Base-by-base conservation (phyloP, 2,113 vertebrate genomes). In the Actenoides hombroni region DNA sequence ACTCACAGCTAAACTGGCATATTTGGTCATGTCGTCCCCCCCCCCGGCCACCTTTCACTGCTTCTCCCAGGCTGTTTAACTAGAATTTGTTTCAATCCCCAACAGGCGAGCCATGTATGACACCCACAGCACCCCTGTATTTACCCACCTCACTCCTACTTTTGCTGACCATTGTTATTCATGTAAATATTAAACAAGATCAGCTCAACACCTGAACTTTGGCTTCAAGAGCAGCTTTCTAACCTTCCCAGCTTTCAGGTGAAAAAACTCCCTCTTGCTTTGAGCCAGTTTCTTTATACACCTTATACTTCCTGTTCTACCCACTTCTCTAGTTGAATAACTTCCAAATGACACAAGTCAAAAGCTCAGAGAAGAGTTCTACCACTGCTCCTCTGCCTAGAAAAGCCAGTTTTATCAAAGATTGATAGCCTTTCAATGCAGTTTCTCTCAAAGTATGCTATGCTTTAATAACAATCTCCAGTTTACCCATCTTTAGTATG, bases 101-200 rank as follows among this genome's bases (percentile, higher is more conserved):
- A 89, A n/a, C 12, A 68, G 10, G 13, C 59, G 20, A 86, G 53
- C 18, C 39, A 35, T 2, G 12, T 7, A 9, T 7, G 76, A 40
- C 21, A 64, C 1, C 26, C 2, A 73, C 31, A 77, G 59, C 49
- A n/a, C 5, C 11, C n/a, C 24, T 2, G 0, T 19, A 10, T 68
- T 75, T 33, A n/a, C 24, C 82, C 60, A 42, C 69, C 24, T 86
- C 39, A 39, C 24, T 75, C 59, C 61, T 71, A 60, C 18, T 65
- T 44, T 48, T 59, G 29, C 9, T 70, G 19, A 70, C 18, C 12
- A n/a, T 2, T 40, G 37, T 46, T 68, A 35, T 28, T 61, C 17
- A 28, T 12, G 7, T 24, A 48, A 69, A 9, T n/a, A 70, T 14
- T 37, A 56, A 53, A 31, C 5, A 70, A 74, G 25, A 78, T 31